Conservation (phyloP, 1,140 invertebrate genomes). For the Scaptodrosophila lebanonensis region DNA sequence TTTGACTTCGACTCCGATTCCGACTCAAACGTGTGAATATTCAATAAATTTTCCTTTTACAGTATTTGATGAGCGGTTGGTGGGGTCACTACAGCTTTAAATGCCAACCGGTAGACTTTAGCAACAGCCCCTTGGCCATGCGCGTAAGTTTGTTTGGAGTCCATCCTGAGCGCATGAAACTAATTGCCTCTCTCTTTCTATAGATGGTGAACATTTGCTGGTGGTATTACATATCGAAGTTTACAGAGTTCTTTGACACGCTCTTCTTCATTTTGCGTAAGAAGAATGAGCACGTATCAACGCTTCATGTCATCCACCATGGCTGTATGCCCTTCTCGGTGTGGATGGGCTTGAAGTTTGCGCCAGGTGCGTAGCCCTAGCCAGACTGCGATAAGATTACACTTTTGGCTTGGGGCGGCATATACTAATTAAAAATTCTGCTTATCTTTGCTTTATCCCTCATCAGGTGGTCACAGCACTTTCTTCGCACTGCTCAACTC, state of each 20-base stretch:
- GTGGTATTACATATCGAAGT: constrained; percentile 99
- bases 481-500: constrained; percentile 95
- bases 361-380: constrained; percentile 84
- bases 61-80: constrained; percentile 92
- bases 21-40: too few species aligned
- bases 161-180: background rate
- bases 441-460: constrained; percentile 3
- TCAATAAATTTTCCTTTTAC: constrained; percentile 69
- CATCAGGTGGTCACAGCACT: constrained; percentile 92
- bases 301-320: constrained; percentile 96
- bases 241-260: constrained; percentile 97
- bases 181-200: constrained; percentile 15
- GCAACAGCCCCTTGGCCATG: constrained; percentile 87
- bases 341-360: constrained; percentile 98
- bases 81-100: constrained; percentile 92
- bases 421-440: background rate
- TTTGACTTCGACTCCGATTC: too few species aligned
- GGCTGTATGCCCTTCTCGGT: constrained; percentile 94
- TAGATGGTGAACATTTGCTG: constrained; percentile 95
- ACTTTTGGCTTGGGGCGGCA: too few species aligned
- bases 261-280: constrained; percentile 94
- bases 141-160: constrained; percentile 82
- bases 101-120: constrained; percentile 96
- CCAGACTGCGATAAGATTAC: too few species aligned
- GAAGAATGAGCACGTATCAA: constrained; percentile 95